Base-by-base conservation (phyloP, 2,113 vertebrate genomes). In the Cheirogaleus medius region DNA sequence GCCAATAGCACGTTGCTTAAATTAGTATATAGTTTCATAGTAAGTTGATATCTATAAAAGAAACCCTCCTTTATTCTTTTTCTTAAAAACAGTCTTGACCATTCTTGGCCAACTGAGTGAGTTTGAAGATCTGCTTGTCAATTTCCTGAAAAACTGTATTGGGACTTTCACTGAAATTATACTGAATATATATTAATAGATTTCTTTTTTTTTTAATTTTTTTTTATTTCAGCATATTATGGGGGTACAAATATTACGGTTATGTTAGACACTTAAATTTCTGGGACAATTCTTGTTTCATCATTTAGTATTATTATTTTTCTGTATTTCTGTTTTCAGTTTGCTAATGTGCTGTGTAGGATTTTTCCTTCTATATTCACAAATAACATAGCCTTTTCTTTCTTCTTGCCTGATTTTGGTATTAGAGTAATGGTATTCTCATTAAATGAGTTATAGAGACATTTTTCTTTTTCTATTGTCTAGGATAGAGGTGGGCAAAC, bases 151-250 rank as follows among this genome's bases (percentile, higher is more conserved):
- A 92, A 80, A 52, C 25, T 56, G 13, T 80, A 2, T 27, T 68
- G 69, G 29, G 3, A 85, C 68, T 94, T 94, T 94, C 4, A 60
- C 32, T 60, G 23, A 54, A 94, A 58, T 74, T 47, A 25, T 92
- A 44, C 56, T 10, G 4, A 66, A 32, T 42, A 63, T 49, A 56
- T 52, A 47, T 64, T 56, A 69, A 83, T 64, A 73, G 14, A 82
- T 91, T 83, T 84, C 66, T 54, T 73, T n/a, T n/a, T n/a, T n/a
- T n/a, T n/a, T n/a, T n/a, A n/a, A n/a, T n/a, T n/a, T n/a, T n/a
- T n/a, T n/a, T n/a, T n/a, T n/a, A n/a, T n/a, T n/a, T n/a, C n/a
- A n/a, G n/a, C n/a, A n/a, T n/a, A n/a, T n/a, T n/a, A n/a, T n/a
- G n/a, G n/a, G n/a, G n/a, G n/a, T n/a, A n/a, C n/a, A n/a, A n/a